phyloP scores from a whole-genome alignment of 2,113 vertebrate species.

The Triplophysa dalaica region DNA sequence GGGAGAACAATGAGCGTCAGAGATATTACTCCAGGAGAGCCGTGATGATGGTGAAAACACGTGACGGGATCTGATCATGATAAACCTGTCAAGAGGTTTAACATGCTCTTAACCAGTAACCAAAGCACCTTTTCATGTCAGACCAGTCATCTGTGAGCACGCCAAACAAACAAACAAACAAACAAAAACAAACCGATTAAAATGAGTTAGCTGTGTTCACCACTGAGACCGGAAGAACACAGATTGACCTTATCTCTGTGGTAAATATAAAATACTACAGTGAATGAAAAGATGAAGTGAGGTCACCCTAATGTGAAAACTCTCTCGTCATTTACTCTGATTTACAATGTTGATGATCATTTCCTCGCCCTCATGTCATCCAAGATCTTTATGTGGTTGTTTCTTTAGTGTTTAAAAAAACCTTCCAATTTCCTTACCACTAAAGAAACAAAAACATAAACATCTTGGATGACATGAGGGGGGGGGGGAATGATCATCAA shows the following conservation, averaged over 20 bases:
- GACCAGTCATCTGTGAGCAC: slow-evolving; percentile 24
- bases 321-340: too few relatives aligned
- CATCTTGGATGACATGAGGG: too few relatives aligned
- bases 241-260: not conserved
- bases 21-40: not conserved
- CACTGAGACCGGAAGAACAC: not conserved
- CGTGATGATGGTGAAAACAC: not conserved
- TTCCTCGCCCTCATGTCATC: too few relatives aligned
- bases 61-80: slow-evolving; percentile 17
- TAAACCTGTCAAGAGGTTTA: not conserved
- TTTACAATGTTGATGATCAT: too few relatives aligned
- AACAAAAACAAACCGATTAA: slow-evolving; percentile 27
- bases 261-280: too few relatives aligned
- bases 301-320: too few relatives aligned
- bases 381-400: too few relatives aligned
- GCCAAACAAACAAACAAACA: slow-evolving; percentile 34
- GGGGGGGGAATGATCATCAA: too few relatives aligned
- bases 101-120: slow-evolving; percentile 41
- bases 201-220: slow-evolving; percentile 31
- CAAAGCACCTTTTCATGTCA: slow-evolving; percentile 49
- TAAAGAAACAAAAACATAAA: too few relatives aligned
- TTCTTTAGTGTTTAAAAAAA: too few relatives aligned
- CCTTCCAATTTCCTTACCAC: too few relatives aligned
- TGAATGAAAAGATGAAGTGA: too few relatives aligned
- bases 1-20: not conserved